Conservation (phyloP, 1,140 invertebrate genomes). For the Bombus fervidus region DNA sequence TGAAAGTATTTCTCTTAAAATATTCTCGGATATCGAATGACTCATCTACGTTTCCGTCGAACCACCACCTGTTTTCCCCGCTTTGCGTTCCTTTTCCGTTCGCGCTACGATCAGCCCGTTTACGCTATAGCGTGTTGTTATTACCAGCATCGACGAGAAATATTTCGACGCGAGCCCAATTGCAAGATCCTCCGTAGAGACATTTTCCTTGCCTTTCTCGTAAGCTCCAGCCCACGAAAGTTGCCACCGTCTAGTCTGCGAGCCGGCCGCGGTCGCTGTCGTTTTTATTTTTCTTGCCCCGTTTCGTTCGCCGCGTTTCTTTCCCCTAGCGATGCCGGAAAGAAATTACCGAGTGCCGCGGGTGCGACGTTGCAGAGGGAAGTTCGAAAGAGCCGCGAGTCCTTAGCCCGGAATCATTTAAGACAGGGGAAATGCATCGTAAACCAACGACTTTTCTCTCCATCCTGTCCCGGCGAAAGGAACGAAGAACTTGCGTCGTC, state of each 20-base stretch:
- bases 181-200: background rate
- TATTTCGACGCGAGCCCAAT: background rate
- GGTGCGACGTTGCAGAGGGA: constrained; percentile 19
- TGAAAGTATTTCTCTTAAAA: background rate
- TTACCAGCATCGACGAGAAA: background rate
- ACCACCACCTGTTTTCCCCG: background rate
- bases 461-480: background rate
- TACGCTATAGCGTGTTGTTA: no score
- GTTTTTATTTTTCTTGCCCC: background rate
- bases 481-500: constrained; percentile 8
- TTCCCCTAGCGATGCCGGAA: background rate
- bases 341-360: constrained; percentile 41
- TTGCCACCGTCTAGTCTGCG: constrained; percentile 19
- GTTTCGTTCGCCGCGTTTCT: background rate
- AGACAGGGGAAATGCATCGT: constrained; percentile 38
- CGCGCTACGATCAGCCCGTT: background rate
- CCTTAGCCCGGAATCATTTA: constrained; percentile 31
- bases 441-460: constrained; percentile 9
- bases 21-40: background rate
- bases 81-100: background rate
- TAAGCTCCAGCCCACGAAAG: no score
- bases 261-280: background rate
- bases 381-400: constrained; percentile 37
- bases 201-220: background rate
- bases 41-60: no score